Evolutionary conservation across 2,888 invertebrate genomes (phyloP).

Genomic region (Cantharis lateralis): DNA sequence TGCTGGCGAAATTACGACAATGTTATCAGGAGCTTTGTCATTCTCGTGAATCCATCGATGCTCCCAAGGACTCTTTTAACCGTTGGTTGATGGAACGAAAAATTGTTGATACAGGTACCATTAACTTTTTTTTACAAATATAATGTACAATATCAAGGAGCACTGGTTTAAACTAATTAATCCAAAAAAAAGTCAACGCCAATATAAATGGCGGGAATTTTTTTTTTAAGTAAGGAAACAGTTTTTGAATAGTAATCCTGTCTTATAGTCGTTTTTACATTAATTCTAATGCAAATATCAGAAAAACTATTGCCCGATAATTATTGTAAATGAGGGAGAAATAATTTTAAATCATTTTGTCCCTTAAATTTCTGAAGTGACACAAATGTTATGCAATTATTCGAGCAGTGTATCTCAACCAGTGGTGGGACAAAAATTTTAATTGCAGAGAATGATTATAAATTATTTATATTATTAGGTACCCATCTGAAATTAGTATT

Average conservation of each 20-base stretch:
- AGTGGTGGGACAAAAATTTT: background rate
- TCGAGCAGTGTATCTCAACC: background rate
- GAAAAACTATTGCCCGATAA: background rate
- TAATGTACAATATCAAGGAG: background rate
- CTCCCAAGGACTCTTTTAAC: conserved; percentile 95
- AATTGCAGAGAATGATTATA: background rate
- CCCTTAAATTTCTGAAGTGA: background rate
- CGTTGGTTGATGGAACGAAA: conserved; percentile 96
- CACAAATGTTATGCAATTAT: background rate
- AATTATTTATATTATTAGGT: background rate
- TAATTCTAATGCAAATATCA: background rate
- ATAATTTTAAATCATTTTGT: too few relatives aligned
- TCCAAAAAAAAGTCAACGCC: background rate
- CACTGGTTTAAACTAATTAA: background rate
- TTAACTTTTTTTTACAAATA: background rate
- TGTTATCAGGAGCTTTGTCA: conserved; percentile 95
- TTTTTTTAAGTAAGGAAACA: background rate
- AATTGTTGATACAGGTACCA: conserved; percentile 74
- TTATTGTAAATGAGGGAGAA: background rate
- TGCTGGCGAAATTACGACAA: conserved; percentile 82
- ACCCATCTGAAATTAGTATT: background rate
- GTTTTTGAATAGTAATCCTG: background rate
- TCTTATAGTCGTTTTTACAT: background rate
- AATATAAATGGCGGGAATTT: background rate
- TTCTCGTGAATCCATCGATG: conserved; percentile 90